Evolutionary conservation across 2,113 vertebrate genomes (phyloP).

Genomic region (Catharus bicknelli): DNA sequence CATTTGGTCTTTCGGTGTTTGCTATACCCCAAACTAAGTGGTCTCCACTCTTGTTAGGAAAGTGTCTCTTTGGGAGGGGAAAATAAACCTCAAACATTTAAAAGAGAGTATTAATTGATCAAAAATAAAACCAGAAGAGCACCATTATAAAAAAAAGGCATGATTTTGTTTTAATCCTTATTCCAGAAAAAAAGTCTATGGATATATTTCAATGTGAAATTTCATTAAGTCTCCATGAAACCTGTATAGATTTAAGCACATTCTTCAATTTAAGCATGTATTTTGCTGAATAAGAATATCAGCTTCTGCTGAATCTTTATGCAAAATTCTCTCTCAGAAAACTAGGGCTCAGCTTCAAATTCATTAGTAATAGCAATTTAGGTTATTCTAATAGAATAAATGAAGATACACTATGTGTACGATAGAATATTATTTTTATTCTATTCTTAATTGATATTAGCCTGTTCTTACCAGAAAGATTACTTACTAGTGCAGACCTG

Average conservation of each 20-base stretch:
- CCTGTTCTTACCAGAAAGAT: not conserved
- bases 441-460: conserved; percentile 16
- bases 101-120: not conserved
- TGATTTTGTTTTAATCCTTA: not conserved
- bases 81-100: not conserved
- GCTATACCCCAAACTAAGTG: not conserved
- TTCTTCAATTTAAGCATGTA: not conserved
- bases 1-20: not conserved
- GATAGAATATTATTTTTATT: not conserved
- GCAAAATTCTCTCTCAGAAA: conserved; percentile 5
- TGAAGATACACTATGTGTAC: not conserved
- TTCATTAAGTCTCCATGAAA: not conserved
- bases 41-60: not conserved
- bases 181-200: not conserved
- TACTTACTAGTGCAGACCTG: not conserved
- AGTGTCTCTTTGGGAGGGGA: not conserved
- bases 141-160: not conserved
- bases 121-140: not conserved
- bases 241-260: not conserved
- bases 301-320: not conserved
- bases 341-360: conserved; percentile 5
- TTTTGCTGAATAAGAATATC: not conserved
- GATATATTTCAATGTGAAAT: not conserved
- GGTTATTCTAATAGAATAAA: not conserved
- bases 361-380: conserved; percentile 18